Base-by-base conservation (phyloP, 2,888 invertebrate species). In the Ennomos quercinarius region DNA sequence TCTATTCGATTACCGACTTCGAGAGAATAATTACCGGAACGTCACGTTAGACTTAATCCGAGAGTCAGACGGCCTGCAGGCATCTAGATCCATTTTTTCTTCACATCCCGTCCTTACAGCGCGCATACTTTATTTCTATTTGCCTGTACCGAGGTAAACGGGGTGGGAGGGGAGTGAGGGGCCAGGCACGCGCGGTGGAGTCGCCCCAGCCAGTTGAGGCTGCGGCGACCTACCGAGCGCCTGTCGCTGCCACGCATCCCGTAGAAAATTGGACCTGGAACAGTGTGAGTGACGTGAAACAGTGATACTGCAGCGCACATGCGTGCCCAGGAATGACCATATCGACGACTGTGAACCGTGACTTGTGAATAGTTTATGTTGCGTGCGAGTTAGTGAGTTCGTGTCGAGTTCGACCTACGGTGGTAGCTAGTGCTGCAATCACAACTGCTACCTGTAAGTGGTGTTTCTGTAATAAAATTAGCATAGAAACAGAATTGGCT, bases 151-250 rank as follows among this genome's bases (percentile, higher is more conserved):
- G 89, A 89, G 91, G 89, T 88, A 83, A 82, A 75, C 83, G 78
- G 78, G 81, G 57, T 74, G 76, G 79, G 78, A 61, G 73, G 77
- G 79, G 82, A 76, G 73, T 59, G 76, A 76, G 83, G 82, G 75
- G 75, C 74, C 76, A 81, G 84, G 85, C 91, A 85, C 87, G 91
- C 91, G 91, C 91, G 88, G 78, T 91, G 81, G 86, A 75, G 88
- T 78, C 88, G 81, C 88, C 91, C 91, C 87, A 87, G 91, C 89
- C 91, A 91, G 91, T 92, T 80, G 83, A 84, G 77, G 89, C 91
- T 90, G 87, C 85, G 86, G 73, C 84, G 83, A 73, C 68, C 68
- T 61, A 64, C 69, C 57, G 84, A 71, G 61, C 80, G 84, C 83
- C 76, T 78, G 90, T 87, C 77, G 70, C 64, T 45, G 50, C 56